Evolutionary conservation across 2,888 invertebrate species (phyloP), one percentile per base, ranked within the genome.

Genomic region (Mechanitis mazaeus): DNA sequence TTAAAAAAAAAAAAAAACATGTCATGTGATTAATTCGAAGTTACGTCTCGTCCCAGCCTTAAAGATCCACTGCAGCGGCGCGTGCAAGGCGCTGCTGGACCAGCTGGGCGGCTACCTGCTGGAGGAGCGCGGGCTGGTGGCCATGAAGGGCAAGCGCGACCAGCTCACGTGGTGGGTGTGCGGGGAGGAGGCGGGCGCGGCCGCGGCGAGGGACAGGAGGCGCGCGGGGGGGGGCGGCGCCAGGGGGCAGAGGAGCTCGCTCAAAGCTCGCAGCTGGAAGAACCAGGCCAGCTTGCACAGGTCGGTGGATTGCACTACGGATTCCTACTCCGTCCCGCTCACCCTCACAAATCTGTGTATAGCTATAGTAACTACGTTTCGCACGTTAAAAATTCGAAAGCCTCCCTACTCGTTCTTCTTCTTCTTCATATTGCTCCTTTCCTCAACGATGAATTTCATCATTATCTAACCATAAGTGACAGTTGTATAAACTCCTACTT

Each of bases 121-220:
- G 3, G 89, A 93, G 59, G 95, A 96, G 75, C 92, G 96, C 0
- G 96, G 96, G 0, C 75, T 95, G 42, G 92, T 96, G 3, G 87
- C 93, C 3, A 94, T 96, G 92, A 96, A 96, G 78, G 96, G 96
- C 55, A 96, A 96, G 81, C 95, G 95, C 0, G 95, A 95, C 54
- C 94, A 95, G 77, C 65, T 93, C 67, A 97, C 97, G 1, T 96
- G 94, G 80, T 97, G 96, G 96, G 83, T 97, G 47, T 83, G 94
- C 4, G 96, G 95, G 0, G 96, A 96, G 78, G 94, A 95, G 62
- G 87, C 92, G 0, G 82, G 85, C 5, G 91, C 92, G 54, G 91
- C 93, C 35, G 89, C 91, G 53, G 79, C 88, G 62, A 87, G 94
- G 54, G 89, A 89, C 87, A 91, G 56, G 79, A 87, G 64, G 85